A percentile compares a stretch with the other conserved stretches of the same genome.
phyloP scores from a whole-genome alignment of 2,888 invertebrate genomes.

The Pollenia angustigena region DNA sequence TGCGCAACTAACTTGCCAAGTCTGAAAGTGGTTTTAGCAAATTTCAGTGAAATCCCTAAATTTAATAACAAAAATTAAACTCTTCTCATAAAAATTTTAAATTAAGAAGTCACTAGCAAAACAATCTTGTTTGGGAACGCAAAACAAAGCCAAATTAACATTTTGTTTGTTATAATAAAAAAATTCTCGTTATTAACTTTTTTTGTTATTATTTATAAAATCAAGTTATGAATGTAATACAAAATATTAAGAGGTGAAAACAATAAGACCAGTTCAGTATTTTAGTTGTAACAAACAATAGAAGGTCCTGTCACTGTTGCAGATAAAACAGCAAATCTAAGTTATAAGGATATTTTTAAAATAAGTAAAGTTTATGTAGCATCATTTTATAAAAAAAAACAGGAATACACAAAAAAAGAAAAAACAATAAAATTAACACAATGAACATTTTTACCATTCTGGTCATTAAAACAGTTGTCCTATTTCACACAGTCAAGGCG shows the following conservation, averaged over 20 bases:
- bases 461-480: background rate
- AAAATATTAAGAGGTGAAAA: constrained; percentile 6
- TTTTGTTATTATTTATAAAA: background rate
- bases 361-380: too few relatives aligned
- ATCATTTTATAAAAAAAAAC: too few relatives aligned
- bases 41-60: too few relatives aligned
- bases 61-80: background rate
- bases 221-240: background rate
- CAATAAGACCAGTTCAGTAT: constrained; percentile 17
- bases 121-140: background rate
- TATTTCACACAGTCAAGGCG: background rate
- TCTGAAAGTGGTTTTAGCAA: too few relatives aligned
- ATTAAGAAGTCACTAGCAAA: background rate
- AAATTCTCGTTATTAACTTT: background rate
- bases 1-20: too few relatives aligned
- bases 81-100: background rate
- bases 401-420: background rate
- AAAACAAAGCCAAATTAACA: background rate
- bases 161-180: background rate
- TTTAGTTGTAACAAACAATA: background rate
- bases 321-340: too few relatives aligned
- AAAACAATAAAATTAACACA: background rate
- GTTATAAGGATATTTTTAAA: background rate
- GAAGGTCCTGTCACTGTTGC: background rate
- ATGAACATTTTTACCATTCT: constrained; percentile 25